Evolutionary conservation across 2,888 invertebrate species (phyloP), one percentile per base, ranked within the genome.

Genomic region (Dilophus febrilis): DNA sequence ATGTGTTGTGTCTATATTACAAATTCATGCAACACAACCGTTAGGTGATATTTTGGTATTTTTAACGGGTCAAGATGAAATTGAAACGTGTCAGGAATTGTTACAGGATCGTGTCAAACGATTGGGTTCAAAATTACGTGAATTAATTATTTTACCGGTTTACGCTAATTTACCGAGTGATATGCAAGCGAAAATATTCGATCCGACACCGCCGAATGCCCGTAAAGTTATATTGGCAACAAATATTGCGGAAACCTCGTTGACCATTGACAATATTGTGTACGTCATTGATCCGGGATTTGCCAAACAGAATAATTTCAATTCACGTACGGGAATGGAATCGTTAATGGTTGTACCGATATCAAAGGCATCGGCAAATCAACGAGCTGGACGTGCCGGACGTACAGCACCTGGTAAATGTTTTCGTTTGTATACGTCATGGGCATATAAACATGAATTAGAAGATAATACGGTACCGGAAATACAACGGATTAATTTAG

Each of bases 201-300:
- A 92, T 51, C 94, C 92, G 1, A 97, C 97, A 1, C 98, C 98
- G 31, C 85, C 85, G 8, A 87, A 90, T 45, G 92, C 97, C 0
- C 71, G 98, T 44, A 98, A 98, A 70, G 91, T 97, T 11, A 84
- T 98, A 8, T 64, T 99, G 35, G 98, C 98, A 0, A 98, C 98
- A 14, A 98, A 98, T 56, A 98, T 98, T 53, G 98, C 98, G 0
- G 98, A 99, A 67, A 99, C 98, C 1, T 97, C 97, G 2, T 66
- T 98, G 27, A 98, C 98, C 1, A 99, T 99, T 49, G 97, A 98
- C 58, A 97, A 97, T 52, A 98, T 98, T 46, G 81, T 91, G 44
- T 99, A 92, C 64, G 98, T 98, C 0, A 94, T 98, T 48, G 98
- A 98, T 66, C 94, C 97, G n/a, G 98, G 98, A 1, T 99, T 95